Percentiles rank a stretch among this genome's conserved stretches.
phyloP scores from a whole-genome alignment of 2,113 vertebrate genomes.

The Drymodes brunneopygia region DNA sequence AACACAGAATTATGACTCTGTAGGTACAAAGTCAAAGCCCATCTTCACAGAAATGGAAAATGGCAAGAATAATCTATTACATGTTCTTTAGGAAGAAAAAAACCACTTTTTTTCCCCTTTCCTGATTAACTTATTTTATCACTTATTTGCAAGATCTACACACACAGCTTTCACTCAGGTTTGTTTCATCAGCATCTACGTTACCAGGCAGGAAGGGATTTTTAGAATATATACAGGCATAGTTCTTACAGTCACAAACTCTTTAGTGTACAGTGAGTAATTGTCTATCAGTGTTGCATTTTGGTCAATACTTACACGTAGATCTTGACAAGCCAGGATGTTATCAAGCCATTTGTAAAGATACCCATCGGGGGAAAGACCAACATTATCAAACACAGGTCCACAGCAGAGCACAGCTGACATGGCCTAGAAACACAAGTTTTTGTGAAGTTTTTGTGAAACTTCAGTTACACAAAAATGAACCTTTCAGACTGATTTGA shows the following conservation, averaged over 20 bases:
- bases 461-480: neutral
- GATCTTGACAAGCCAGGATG: constrained; percentile 95
- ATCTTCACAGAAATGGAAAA: neutral
- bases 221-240: neutral
- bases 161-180: neutral
- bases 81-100: neutral
- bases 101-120: neutral
- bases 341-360: constrained; percentile 99
- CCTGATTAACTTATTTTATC: neutral
- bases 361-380: constrained; percentile 95
- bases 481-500: neutral
- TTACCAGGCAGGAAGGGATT: neutral
- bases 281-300: neutral
- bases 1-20: neutral
- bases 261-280: neutral
- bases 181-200: neutral
- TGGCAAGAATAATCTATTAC: neutral
- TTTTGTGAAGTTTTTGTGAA: too few relatives aligned
- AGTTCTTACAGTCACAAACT: neutral
- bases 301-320: constrained; percentile 79
- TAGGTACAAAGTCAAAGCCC: neutral
- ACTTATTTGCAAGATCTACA: neutral
- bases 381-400: constrained; percentile 96
- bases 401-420: constrained; percentile 97
- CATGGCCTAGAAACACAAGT: constrained; percentile 86